Conservation (phyloP, 1,140 invertebrate genomes). For the Ephestia elutella region DNA sequence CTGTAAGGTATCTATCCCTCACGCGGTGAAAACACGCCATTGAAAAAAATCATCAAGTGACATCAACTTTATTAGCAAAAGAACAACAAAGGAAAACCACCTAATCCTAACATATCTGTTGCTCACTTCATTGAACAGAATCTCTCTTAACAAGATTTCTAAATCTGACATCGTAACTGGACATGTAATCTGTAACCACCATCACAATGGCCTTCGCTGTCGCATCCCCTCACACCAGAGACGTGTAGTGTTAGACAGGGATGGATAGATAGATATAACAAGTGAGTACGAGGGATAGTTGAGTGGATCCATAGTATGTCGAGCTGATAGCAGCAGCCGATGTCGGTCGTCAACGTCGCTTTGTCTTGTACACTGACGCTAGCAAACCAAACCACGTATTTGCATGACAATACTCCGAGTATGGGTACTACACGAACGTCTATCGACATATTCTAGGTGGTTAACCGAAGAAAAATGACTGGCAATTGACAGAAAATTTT, state of each 20-base stretch:
- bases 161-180: constrained; percentile 20
- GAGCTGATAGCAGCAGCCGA: constrained; percentile 52
- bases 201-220: constrained; percentile 13
- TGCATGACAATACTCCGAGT: constrained; percentile 66
- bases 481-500: neutral
- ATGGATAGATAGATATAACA: constrained; percentile 18
- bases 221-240: constrained; percentile 5
- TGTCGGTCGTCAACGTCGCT: constrained; percentile 60
- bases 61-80: neutral
- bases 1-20: no score
- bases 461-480: constrained; percentile 6
- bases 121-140: neutral
- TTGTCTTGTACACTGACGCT: constrained; percentile 62
- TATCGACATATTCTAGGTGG: neutral
- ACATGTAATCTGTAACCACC: constrained; percentile 18
- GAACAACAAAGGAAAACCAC: neutral
- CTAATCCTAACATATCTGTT: neutral
- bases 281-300: constrained; percentile 34
- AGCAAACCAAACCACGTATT: constrained; percentile 61
- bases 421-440: constrained; percentile 20
- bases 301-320: constrained; percentile 42
- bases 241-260: neutral
- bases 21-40: no score
- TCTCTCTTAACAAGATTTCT: constrained; percentile 12
- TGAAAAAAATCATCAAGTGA: no score